Percentiles rank a stretch among this genome's conserved stretches.
Conservation (phyloP, 2,113 vertebrate genomes). For the Eubucco bourcierii region DNA sequence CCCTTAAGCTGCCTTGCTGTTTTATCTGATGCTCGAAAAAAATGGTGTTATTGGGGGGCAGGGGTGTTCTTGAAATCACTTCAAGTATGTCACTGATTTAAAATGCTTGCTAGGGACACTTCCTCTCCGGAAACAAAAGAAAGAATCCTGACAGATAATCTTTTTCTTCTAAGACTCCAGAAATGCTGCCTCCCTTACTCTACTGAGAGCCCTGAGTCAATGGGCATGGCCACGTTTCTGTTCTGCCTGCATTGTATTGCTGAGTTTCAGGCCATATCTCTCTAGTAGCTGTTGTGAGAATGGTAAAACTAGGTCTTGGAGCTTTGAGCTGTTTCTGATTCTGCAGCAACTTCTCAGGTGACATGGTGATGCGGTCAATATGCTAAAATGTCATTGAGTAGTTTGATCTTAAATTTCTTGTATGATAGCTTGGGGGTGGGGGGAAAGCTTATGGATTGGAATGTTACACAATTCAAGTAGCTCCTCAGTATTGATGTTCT, state of each 20-base stretch:
- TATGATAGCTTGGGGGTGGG: background rate
- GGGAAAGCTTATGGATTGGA: background rate
- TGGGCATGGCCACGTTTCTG: background rate
- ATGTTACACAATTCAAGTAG: background rate
- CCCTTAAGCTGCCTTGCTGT: background rate
- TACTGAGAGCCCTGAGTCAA: background rate
- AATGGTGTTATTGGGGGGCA: background rate
- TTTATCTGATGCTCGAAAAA: background rate
- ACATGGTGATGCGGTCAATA: background rate
- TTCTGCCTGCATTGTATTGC: background rate
- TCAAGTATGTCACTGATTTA: background rate
- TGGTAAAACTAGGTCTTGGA: background rate
- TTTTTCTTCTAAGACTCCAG: background rate
- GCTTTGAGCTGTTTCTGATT: background rate
- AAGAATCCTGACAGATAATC: background rate
- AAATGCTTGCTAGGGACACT: background rate
- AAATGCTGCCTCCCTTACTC: background rate
- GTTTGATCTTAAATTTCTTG: background rate
- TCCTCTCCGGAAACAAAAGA: background rate
- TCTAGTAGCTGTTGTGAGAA: background rate
- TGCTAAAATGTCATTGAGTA: background rate
- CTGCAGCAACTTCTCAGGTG: background rate
- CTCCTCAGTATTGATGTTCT: background rate
- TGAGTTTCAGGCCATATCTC: background rate
- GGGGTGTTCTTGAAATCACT: background rate